Base-by-base conservation (phyloP, 2,888 invertebrate species). In the Rugalucina vietnamica region DNA sequence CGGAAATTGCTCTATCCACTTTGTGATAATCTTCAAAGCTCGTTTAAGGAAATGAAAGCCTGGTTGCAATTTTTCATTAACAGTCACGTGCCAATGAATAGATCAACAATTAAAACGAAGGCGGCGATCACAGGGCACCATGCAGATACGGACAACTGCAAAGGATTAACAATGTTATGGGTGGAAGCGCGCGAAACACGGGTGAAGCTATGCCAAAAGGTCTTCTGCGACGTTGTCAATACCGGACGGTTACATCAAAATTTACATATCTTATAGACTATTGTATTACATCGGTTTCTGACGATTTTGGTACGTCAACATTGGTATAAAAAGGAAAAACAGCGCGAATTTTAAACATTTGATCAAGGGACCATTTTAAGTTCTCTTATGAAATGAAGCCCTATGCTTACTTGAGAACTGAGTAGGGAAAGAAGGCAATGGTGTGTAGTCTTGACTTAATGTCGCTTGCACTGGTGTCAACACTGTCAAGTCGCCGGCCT, bases 351-450 rank as follows among this genome's bases (percentile, higher is more conserved):
- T 8, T 54, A 21, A 21, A 18, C 54, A 65, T 65, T 5, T 32
- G 34, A 34, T 65, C n/a, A n/a, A n/a, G n/a, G n/a, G n/a, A n/a
- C n/a, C n/a, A n/a, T n/a, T n/a, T n/a, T n/a, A n/a, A n/a, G n/a
- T n/a, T n/a, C n/a, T n/a, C n/a, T n/a, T n/a, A n/a, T n/a, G n/a
- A 43, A 43, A 43, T 43, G 10, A 12, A 18, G 8, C 18, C 43
- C 18, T 43, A 65, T 65, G 69, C 88, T 88, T 88, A 88, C 88
- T 88, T 88, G 88, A 86, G 71, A 88, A 88, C 77, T 88, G 88
- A 82, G 88, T 82, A 84, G 88, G 86, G 74, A 88, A 88, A 37
- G 88, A 88, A 39, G 88, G 88, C 81, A 88, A 82, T 18, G 88
- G 84, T 49, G 88, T 88, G 70, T 86, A 88, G 37, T 84, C 84